Evolutionary conservation across 2,113 vertebrate genomes (phyloP), one percentile per base, ranked within the genome.

Genomic region (Bostrychus sinensis): DNA sequence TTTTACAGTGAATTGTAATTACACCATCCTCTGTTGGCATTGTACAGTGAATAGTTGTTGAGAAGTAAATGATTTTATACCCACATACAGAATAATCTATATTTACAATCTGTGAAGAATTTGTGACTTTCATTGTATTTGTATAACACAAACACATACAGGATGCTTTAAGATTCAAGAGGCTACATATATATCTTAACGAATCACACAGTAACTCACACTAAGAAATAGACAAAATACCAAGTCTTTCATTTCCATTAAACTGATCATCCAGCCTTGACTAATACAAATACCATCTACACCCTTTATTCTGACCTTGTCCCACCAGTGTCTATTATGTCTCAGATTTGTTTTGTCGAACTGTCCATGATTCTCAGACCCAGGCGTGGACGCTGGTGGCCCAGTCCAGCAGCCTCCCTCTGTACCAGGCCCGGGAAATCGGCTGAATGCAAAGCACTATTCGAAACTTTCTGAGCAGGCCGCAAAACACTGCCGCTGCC

Each of bases 401-500:
- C 90, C 83, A 92, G 61, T 86, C 86, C 72, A 92, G 90, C 54
- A 85, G 77, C 22, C 86, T 86, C 1, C 94, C 93, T 43, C 89
- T 83, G 86, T 95, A 95, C 25, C 86, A 19, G 0, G 90, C 93
- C 6, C 74, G 86, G 28, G 84, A 71, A 62, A 90, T 87, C 0
- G 93, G 90, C 46, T 94, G 92, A 70, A 93, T 92, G 46, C 90
- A 90, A 56, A 94, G 78, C 72, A 95, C 88, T 55, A 94, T 83
- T 16, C 63, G 93, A 55, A 98, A 93, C 23, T 87, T 89, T 56
- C 92, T 87, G 0, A 93, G 89, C 70, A 99, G 85, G 53, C 90
- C 92, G 23, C 95, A 93, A 91, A 96, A 97, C 2, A 89, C 59
- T 0, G 93, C 94, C 2, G 95, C 94, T 3, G 95, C 96, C 42